Evolutionary conservation across 2,113 vertebrate genomes (phyloP).

Genomic region (Arvicanthis niloticus): DNA sequence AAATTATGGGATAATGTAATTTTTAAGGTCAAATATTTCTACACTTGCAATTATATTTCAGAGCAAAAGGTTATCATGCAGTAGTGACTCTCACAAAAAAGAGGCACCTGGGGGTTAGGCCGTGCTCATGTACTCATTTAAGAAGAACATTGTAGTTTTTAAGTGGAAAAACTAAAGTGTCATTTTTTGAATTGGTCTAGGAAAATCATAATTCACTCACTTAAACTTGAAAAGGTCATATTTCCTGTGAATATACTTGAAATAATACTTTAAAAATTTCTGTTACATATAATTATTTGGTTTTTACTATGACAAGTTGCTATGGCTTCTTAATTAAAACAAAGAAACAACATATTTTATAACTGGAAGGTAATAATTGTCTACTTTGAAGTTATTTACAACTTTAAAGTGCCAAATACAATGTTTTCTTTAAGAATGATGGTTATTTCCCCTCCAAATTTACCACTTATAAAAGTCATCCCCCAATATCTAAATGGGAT

Average conservation of each 20-base stretch:
- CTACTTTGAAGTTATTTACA: constrained; percentile 31
- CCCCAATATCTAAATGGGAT: not conserved
- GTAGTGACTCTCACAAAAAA: not conserved
- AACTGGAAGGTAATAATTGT: not conserved
- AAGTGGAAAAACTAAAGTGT: not conserved
- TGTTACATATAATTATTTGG: not conserved
- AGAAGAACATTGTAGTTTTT: constrained; percentile 2
- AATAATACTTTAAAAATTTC: not conserved
- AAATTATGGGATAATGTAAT: not conserved
- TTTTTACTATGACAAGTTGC: not conserved
- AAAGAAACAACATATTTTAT: not conserved
- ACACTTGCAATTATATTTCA: constrained; percentile 6
- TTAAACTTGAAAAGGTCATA: constrained; percentile 3
- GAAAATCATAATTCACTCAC: constrained; percentile 30
- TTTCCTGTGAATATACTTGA: constrained; percentile 1
- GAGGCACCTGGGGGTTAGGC: not conserved
- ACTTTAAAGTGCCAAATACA: not conserved
- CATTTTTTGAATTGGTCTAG: constrained; percentile 18
- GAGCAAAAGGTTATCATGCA: not conserved
- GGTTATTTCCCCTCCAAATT: not conserved
- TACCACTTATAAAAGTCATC: not conserved
- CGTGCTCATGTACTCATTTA: not conserved
- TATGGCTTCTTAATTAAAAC: constrained; percentile 27
- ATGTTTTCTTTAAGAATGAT: not conserved
- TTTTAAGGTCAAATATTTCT: constrained; percentile 37